Base-by-base conservation (phyloP, 2,797 vertebrate genomes). In the Trachops cirrhosus region DNA sequence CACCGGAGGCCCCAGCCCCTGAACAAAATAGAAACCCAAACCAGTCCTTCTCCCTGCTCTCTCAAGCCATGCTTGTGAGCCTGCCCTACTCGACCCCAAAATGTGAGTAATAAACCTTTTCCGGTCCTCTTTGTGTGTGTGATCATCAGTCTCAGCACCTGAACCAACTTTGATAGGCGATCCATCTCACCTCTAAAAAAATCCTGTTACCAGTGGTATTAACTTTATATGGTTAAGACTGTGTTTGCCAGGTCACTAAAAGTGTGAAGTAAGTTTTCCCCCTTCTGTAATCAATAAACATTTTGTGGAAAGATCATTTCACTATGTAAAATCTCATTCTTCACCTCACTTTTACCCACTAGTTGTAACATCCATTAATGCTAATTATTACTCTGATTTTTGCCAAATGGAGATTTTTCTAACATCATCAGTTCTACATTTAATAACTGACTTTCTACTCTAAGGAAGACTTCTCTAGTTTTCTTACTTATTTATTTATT, bases 361-460 rank as follows among this genome's bases (percentile, higher is more conserved):
- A n/a, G 9, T 77, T 62, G 79, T 12, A n/a, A 79, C 18, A 29
- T 48, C 18, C n/a, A 41, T 67, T 80, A 83, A 67, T 57, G 32
- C 73, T 91, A 80, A 75, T 85, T 82, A 73, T 91, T 62, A 46
- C 64, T 48, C 15, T 74, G 54, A 82, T 83, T 68, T 44, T 93
- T 78, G 68, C 41, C 78, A 82, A 77, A 62, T 32, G 39, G 67
- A 96, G 52, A 73, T 74, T 71, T 93, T 94, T 77, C 90, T 86
- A 29, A 89, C 83, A 73, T 44, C 34, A 16, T 37, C 41, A 73
- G 12, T 52, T 44, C 32, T 93, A 37, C 18, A 41, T 24, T 57
- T 83, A 91, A 26, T 89, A 96, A 62, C 71, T 73, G 73, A 26
- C n/a, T 67, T 94, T 92, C 50, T 78, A 73, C 8, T 94, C 46